Percentiles rank a stretch among this genome's conserved stretches.
Evolutionary conservation across 2,797 vertebrate genomes (phyloP).

Genomic region (Microctenopoma stevenorrisi): DNA sequence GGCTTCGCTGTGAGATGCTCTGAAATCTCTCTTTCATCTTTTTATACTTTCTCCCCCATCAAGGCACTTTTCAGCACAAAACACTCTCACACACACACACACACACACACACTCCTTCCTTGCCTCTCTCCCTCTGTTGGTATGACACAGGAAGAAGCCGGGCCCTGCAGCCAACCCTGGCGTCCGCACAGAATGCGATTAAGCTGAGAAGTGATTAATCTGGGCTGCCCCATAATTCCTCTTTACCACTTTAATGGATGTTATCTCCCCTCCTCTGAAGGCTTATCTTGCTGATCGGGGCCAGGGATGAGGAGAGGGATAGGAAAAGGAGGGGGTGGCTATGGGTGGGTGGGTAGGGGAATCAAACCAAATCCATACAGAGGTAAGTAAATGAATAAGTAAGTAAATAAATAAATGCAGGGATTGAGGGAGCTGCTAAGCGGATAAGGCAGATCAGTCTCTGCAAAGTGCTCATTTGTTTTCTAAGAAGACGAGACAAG

Average conservation of each 20-base stretch:
- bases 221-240: constrained; percentile 84
- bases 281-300: constrained; percentile 85
- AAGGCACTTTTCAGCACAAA: constrained; percentile 50
- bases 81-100: constrained; percentile 17
- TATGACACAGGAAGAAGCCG: constrained; percentile 74
- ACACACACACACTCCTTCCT: constrained; percentile 18
- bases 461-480: constrained; percentile 84
- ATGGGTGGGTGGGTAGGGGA: constrained; percentile 23
- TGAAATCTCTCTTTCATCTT: constrained; percentile 76
- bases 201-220: constrained; percentile 84
- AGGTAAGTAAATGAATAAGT: constrained; percentile 79
- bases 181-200: constrained; percentile 80
- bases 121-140: constrained; percentile 52
- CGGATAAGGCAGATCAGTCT: constrained; percentile 83
- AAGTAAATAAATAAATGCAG: constrained; percentile 75
- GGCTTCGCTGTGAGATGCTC: constrained; percentile 58
- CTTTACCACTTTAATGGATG: constrained; percentile 86
- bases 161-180: constrained; percentile 73
- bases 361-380: constrained; percentile 77
- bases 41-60: constrained; percentile 63
- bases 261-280: constrained; percentile 84
- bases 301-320: constrained; percentile 68
- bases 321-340: constrained; percentile 41
- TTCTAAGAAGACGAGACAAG: constrained; percentile 80
- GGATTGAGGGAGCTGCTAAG: constrained; percentile 79